Evolutionary conservation across 2,888 invertebrate species (phyloP).

Genomic region (Oligia strigilis): DNA sequence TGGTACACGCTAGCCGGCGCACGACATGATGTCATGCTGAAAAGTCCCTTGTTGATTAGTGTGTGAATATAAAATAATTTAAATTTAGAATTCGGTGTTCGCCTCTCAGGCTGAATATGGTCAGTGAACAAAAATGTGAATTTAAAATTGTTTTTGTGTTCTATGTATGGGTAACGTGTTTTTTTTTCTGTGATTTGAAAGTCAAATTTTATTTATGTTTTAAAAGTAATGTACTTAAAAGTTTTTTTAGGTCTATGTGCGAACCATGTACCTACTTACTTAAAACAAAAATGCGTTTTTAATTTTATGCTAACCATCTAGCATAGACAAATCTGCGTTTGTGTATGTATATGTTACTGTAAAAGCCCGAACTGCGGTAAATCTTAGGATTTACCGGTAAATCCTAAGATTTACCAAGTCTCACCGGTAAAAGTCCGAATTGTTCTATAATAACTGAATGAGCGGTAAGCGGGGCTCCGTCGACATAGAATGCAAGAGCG

Average conservation of each 20-base stretch:
- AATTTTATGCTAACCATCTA: neutral
- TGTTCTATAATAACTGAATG: no score
- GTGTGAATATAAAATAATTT: neutral
- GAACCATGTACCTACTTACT: neutral
- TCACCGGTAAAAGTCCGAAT: no score
- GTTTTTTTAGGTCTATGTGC: neutral
- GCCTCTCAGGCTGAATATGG: neutral
- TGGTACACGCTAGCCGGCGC: slow-evolving; percentile 14
- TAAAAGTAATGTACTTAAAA: neutral
- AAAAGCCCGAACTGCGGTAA: no score
- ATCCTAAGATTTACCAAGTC: no score
- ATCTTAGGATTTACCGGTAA: no score
- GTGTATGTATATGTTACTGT: no score
- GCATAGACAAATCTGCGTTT: neutral
- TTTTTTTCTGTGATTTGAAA: neutral
- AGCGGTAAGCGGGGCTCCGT: no score
- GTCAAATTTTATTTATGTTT: neutral
- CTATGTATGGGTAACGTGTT: neutral
- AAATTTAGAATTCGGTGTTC: slow-evolving; percentile 10
- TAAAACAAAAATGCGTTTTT: neutral
- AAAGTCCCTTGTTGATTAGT: neutral
- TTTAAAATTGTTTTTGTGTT: slow-evolving; percentile 11
- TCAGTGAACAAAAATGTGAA: slow-evolving; percentile 26
- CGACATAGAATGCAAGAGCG: no score
- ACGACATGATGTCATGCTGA: slow-evolving; percentile 29